Percentiles rank a stretch among this genome's conserved stretches.
Evolutionary conservation across 2,797 vertebrate species (phyloP).

Genomic region (Eulemur albifrons): DNA sequence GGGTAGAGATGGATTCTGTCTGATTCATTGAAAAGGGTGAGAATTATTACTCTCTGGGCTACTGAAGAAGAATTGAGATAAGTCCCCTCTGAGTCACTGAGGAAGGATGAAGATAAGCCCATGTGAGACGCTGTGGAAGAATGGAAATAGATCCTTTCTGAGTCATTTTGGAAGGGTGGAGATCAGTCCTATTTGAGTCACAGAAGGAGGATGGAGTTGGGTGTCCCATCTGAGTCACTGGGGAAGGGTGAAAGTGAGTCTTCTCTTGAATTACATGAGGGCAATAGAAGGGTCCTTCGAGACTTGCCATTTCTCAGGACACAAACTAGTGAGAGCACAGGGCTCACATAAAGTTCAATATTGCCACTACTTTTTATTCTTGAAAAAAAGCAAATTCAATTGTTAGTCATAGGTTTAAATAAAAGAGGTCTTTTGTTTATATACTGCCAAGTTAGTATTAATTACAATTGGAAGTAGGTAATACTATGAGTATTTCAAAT

Average conservation of each 20-base stretch:
- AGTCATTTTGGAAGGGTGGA: background rate
- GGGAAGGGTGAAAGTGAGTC: background rate
- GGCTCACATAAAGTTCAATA: background rate
- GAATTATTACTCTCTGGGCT: background rate
- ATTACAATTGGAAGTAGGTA: background rate
- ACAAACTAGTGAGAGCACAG: background rate
- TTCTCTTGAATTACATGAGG: background rate
- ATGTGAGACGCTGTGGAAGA: background rate
- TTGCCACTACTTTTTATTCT: background rate
- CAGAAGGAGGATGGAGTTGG: background rate
- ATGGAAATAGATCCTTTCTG: background rate
- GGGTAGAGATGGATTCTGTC: background rate
- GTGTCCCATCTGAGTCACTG: background rate
- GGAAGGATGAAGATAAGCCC: background rate
- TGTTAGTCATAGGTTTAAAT: background rate
- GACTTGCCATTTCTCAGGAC: background rate
- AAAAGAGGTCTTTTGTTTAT: background rate
- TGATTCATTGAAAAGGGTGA: background rate
- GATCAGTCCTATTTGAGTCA: background rate
- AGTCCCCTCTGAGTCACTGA: background rate
- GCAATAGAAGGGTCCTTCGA: background rate
- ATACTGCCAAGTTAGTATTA: background rate
- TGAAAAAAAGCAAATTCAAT: background rate
- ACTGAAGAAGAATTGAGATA: background rate
- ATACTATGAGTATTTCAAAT: background rate